Base-by-base conservation (phyloP, 1,140 invertebrate genomes). In the Ephestia elutella region DNA sequence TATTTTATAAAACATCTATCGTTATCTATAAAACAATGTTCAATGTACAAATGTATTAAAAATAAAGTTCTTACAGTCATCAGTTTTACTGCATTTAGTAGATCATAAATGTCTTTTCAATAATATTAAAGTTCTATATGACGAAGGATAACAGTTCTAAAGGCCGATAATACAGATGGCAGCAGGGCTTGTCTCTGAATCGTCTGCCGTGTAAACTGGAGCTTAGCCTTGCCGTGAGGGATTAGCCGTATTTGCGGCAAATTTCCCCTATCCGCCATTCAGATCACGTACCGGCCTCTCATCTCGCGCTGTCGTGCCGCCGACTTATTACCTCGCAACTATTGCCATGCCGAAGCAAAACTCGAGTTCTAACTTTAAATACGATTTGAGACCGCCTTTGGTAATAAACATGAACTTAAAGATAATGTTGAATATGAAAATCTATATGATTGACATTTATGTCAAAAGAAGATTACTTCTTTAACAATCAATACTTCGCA, bases 301-400 rank as follows among this genome's bases (percentile, higher is more conserved):
- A 73, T 80, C 73, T 76, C 61, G 65, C 57, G 65, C 62, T 73
- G 77, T 77, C 77, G 67, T 70, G 63, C 62, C 73, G 68, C 65
- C 71, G 64, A 66, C 69, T 77, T 81, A 83, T 80, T 81, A 81
- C 75, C 65, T 78, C 70, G 59, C 74, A 72, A 77, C 75, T 75
- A 80, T 79, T 78, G 66, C 72, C 62, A 63, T 15, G 32, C 9
- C 58, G 15, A 25, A 15, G 38, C n/a, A 44, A 44, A 44, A 44
- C 13, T 32, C 9, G 15, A 44, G 15, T 35, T 44, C 38, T 15
- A 44, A 44, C 38, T 44, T 44, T 5, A 44, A 44, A 44, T 44
- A 17, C 7, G 13, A 44, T 44, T 44, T 17, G 38, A 17, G 38
- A 44, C 15, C 38, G 9, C 8, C 30, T 32, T 25, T 25, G 21